Conservation (phyloP, 2,113 vertebrate genomes). For the Prionailurus bengalensis region DNA sequence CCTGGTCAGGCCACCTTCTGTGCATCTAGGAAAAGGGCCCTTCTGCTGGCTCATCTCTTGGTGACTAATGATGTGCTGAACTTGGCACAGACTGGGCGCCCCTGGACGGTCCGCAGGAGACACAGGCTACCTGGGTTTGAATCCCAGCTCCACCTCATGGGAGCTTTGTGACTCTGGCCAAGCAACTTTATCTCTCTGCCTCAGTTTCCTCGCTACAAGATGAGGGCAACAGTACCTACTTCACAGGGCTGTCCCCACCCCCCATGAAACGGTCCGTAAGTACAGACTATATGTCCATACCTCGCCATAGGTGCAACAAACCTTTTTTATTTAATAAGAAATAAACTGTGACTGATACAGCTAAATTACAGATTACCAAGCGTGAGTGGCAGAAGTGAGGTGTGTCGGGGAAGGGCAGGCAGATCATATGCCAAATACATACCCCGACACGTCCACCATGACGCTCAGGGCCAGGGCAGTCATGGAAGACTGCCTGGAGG, state of each 20-base stretch:
- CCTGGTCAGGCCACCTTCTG: not conserved
- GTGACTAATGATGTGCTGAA: rapidly evolving
- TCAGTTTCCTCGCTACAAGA: not conserved
- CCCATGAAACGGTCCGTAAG: not conserved
- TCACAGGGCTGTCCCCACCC: not conserved
- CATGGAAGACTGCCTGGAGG: not conserved
- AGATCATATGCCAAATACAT: not conserved
- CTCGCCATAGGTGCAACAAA: too few relatives aligned
- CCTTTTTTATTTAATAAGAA: not conserved
- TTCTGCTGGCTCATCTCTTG: not conserved
- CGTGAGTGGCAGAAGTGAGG: not conserved
- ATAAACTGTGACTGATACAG: too few relatives aligned
- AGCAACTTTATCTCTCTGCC: not conserved
- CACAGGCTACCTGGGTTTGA: not conserved
- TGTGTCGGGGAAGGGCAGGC: not conserved
- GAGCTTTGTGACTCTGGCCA: not conserved
- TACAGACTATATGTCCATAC: not conserved
- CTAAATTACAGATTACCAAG: rapidly evolving
- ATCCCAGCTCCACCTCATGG: rapidly evolving
- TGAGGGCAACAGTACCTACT: not conserved
- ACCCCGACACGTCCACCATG: rapidly evolving
- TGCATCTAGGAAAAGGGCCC: not conserved
- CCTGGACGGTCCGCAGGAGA: not conserved
- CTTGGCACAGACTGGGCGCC: rapidly evolving
- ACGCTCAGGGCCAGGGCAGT: too few relatives aligned